These are phyloP conservation scores for Zosterops borbonicus DNA, from an alignment of 2,113 vertebrate genomes.

Conservation along the genomic window DNA sequence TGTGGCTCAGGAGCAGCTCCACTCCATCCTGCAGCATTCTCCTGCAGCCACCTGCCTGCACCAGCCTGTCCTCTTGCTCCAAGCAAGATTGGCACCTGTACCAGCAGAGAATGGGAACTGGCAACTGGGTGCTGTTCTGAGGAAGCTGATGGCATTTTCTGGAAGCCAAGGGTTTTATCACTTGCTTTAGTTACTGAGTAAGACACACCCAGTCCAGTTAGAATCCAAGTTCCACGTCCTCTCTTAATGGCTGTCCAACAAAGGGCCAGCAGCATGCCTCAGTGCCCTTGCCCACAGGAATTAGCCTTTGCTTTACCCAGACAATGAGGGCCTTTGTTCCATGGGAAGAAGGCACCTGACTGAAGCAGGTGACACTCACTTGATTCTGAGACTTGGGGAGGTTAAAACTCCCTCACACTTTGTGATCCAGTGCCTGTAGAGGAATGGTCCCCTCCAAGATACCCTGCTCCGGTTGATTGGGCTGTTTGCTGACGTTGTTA, in stretches of 20 bases:
- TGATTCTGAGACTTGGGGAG: background rate
- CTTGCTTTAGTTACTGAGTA: background rate
- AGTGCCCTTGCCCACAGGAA: background rate
- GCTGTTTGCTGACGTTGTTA: background rate
- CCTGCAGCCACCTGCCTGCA: background rate
- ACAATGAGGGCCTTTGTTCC: background rate
- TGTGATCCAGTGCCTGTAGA: background rate
- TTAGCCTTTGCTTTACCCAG: background rate
- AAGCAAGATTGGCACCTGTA: no score
- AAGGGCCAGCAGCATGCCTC: background rate
- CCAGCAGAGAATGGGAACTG: background rate
- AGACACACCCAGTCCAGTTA: background rate
- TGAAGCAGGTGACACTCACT: background rate
- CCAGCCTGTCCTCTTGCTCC: background rate
- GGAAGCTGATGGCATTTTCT: background rate
- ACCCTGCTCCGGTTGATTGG: fast-evolving
- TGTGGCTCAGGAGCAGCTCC: fast-evolving
- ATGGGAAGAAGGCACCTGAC: background rate
- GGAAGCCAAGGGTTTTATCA: background rate
- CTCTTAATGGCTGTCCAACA: background rate
- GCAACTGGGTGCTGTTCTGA: background rate
- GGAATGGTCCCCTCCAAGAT: fast-evolving
- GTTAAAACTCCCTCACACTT: background rate
- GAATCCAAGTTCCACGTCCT: background rate
- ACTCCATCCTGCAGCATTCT: fast-evolving